phyloP scores from a whole-genome alignment of 1,140 invertebrate genomes.

The Zaprionus africanus region DNA sequence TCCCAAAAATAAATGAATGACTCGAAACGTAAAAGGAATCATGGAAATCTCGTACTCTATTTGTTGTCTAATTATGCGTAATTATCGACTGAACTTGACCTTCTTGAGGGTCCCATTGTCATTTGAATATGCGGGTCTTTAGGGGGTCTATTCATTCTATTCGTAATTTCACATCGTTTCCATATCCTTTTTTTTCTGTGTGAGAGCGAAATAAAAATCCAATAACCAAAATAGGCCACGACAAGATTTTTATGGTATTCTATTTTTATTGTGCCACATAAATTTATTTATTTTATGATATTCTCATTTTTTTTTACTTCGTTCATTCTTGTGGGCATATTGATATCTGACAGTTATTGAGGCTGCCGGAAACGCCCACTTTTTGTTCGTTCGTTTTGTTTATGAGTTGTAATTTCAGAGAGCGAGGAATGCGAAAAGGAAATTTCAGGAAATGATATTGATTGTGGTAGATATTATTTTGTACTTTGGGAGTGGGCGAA shows the following conservation, averaged over 20 bases:
- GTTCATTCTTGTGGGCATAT: constrained; percentile 48
- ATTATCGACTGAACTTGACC: constrained; percentile 75
- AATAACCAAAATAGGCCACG: constrained; percentile 22
- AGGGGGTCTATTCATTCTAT: constrained; percentile 21
- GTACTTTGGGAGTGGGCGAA: neutral
- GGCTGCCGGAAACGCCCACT: constrained; percentile 68
- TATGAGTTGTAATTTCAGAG: constrained; percentile 53
- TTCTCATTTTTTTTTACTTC: constrained; percentile 24
- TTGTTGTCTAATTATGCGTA: constrained; percentile 67
- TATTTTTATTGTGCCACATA: constrained; percentile 74
- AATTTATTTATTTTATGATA: constrained; percentile 75
- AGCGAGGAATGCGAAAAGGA: constrained; percentile 27
- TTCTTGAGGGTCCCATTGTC: constrained; percentile 32
- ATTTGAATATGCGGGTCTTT: constrained; percentile 54
- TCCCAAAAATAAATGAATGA: constrained; percentile 16
- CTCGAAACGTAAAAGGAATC: constrained; percentile 8
- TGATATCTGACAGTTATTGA: constrained; percentile 76
- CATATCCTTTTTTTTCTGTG: constrained; percentile 63
- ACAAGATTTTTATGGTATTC: constrained; percentile 67
- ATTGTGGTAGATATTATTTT: neutral
- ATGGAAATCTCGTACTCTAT: constrained; percentile 27
- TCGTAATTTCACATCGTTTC: constrained; percentile 46
- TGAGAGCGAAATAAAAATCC: constrained; percentile 13
- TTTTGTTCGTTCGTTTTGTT: constrained; percentile 61
- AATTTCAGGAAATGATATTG: constrained; percentile 31